phyloP scores from a whole-genome alignment of 2,113 vertebrate species.

The Ptyas mucosa region DNA sequence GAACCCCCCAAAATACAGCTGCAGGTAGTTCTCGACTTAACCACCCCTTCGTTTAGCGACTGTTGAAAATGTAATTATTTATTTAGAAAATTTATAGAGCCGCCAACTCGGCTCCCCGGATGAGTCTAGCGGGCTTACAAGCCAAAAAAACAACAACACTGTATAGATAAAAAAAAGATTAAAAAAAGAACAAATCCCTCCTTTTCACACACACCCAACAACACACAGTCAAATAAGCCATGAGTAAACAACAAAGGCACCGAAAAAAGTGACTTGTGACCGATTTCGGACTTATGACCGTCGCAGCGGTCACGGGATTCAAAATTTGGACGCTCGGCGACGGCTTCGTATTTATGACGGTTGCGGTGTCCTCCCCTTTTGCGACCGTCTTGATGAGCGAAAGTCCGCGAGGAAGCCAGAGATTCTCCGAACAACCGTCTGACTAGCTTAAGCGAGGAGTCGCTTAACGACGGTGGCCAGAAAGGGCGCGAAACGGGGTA shows the following conservation, averaged over 20 bases:
- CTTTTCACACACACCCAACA: too few species aligned
- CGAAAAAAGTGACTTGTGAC: neutral
- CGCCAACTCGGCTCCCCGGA: neutral
- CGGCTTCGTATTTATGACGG: neutral
- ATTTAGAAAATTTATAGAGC: neutral
- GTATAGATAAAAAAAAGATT: neutral
- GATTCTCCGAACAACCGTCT: neutral
- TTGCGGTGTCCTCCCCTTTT: neutral
- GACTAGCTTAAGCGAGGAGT: neutral
- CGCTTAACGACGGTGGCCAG: neutral
- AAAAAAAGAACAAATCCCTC: neutral
- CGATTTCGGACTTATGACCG: neutral
- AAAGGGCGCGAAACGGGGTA: neutral
- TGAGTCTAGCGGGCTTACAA: too few species aligned
- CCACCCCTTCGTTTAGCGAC: neutral
- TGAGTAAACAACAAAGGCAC: neutral
- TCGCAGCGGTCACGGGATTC: neutral
- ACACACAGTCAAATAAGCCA: neutral
- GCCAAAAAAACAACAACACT: neutral
- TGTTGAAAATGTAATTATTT: neutral
- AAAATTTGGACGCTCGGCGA: neutral
- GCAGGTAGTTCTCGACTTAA: neutral
- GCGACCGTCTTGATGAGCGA: accelerated
- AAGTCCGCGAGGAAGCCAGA: neutral
- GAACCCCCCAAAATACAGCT: neutral